phyloP scores from a whole-genome alignment of 2,113 vertebrate genomes.

The Chaetura pelagica region DNA sequence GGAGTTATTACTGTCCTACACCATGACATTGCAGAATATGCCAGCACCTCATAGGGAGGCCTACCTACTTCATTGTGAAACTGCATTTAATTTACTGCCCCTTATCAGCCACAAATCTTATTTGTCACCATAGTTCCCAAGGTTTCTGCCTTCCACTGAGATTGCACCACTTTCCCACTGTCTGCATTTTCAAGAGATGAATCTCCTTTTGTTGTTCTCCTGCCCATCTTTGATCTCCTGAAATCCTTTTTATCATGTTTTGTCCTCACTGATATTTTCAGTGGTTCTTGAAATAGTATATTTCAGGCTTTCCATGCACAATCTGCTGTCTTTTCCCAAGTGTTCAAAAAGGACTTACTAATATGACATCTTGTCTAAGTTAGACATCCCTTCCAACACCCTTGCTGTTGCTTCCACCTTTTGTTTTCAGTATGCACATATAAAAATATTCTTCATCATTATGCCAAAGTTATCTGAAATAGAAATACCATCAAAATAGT shows the following conservation, averaged over 20 bases:
- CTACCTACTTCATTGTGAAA: not conserved
- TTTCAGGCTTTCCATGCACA: not conserved
- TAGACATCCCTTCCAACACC: not conserved
- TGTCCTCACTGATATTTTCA: not conserved
- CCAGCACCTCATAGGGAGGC: not conserved
- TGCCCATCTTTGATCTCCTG: not conserved
- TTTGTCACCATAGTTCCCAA: not conserved
- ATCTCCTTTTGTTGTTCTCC: not conserved
- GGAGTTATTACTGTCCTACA: not conserved
- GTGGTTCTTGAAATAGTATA: not conserved
- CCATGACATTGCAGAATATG: not conserved
- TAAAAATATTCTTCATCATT: not conserved
- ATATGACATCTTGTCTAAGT: not conserved
- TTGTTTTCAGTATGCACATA: not conserved
- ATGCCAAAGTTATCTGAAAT: not conserved
- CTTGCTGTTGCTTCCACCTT: not conserved
- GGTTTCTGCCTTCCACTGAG: not conserved
- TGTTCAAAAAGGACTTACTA: not conserved
- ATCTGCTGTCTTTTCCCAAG: not conserved
- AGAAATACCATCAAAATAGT: not conserved
- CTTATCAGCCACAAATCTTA: constrained; percentile 13
- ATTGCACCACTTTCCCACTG: not conserved
- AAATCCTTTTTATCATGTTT: not conserved
- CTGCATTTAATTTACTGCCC: constrained; percentile 3
- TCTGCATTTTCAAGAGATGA: not conserved